Evolutionary conservation across 2,113 vertebrate genomes (phyloP).

Genomic region (Uropsilus gracilis): DNA sequence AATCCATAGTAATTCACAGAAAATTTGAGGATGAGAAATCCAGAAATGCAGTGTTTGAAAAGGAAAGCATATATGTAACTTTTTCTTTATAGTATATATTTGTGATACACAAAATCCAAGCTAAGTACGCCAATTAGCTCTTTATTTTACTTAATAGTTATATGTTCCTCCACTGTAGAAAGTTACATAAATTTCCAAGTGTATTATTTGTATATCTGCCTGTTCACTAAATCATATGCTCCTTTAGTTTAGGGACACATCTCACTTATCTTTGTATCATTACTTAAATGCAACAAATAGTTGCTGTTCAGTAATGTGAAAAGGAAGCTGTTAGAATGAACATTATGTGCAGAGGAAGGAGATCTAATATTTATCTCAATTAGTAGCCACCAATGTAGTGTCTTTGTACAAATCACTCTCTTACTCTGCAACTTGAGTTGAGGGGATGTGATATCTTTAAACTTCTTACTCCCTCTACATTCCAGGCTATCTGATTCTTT

Average conservation of each 20-base stretch:
- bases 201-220: not conserved
- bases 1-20: not conserved
- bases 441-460: not conserved
- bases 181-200: not conserved
- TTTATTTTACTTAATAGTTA: not conserved
- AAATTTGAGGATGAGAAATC: not conserved
- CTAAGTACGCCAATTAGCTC: not conserved
- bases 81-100: not conserved
- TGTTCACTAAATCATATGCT: not conserved
- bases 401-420: not conserved
- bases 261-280: not conserved
- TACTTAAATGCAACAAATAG: not conserved
- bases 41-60: not conserved
- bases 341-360: not conserved
- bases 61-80: not conserved
- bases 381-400: not conserved
- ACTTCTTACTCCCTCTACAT: not conserved
- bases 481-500: not conserved
- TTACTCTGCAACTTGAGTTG: not conserved
- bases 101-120: not conserved
- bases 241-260: not conserved
- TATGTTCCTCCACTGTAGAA: not conserved
- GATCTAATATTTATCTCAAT: not conserved
- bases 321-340: not conserved
- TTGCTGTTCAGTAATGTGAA: too few relatives aligned